phyloP scores from a whole-genome alignment of 1,140 invertebrate species.

The Panagrolaimus sp. region DNA sequence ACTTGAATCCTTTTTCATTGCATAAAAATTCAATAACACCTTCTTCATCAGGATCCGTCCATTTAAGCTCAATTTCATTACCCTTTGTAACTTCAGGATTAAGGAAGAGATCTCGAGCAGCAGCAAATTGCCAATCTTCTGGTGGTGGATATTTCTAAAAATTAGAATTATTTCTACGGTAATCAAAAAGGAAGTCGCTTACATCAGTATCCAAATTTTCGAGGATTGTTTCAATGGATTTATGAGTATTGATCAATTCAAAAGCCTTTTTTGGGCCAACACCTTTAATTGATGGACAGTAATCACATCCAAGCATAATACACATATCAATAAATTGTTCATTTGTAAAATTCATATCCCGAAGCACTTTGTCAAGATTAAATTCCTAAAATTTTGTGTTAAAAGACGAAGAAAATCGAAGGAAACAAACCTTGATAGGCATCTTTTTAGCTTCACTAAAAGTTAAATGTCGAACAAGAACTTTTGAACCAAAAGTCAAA shows the following conservation, averaged over 20 bases:
- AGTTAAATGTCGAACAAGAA: conserved; percentile 83
- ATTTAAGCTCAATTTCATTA: conserved; percentile 61
- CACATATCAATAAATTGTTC: conserved; percentile 93
- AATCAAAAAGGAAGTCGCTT: background rate
- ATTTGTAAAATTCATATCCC: conserved; percentile 72
- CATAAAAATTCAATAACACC: conserved; percentile 84
- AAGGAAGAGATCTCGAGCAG: conserved; percentile 79
- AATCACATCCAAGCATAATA: conserved; percentile 95
- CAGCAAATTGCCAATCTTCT: conserved; percentile 59
- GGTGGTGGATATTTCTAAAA: conserved; percentile 59
- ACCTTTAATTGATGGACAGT: conserved; percentile 87
- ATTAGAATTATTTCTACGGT: no score
- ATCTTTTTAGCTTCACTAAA: conserved; percentile 91
- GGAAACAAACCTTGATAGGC: conserved; percentile 66
- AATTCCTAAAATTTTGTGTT: conserved; percentile 18
- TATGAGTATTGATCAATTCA: conserved; percentile 82
- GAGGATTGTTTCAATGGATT: conserved; percentile 77
- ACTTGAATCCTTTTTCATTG: conserved; percentile 72
- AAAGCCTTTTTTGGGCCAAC: conserved; percentile 92
- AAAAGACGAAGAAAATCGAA: background rate
- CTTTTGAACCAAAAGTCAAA: conserved; percentile 84
- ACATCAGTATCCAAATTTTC: conserved; percentile 76
- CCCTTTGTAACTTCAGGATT: conserved; percentile 77
- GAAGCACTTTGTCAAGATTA: conserved; percentile 75
- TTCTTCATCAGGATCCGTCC: conserved; percentile 89